Conservation (phyloP, 2,888 invertebrate species). For the Cosmopolites sordidus region DNA sequence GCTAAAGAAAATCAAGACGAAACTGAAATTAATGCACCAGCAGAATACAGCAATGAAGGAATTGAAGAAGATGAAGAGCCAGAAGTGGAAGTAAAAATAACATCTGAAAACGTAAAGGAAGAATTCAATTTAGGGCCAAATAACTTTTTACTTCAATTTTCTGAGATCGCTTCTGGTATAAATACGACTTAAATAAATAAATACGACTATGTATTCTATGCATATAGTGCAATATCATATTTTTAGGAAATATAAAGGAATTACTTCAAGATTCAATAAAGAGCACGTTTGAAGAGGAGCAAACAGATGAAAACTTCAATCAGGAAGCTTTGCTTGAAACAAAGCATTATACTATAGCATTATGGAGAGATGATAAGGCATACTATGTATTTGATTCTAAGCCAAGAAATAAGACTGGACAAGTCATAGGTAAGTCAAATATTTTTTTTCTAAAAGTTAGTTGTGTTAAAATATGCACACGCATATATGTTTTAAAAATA, state of each 20-base stretch:
- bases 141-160: conserved; percentile 34
- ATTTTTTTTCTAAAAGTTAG: too few species aligned
- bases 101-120: conserved; percentile 38
- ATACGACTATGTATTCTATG: background rate
- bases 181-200: too few species aligned
- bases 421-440: conserved; percentile 36
- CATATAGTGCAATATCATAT: background rate
- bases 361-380: conserved; percentile 41
- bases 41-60: conserved; percentile 12
- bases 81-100: conserved; percentile 32
- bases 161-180: conserved; percentile 30
- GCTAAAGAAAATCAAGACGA: conserved; percentile 7
- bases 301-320: conserved; percentile 25
- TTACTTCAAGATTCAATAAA: conserved; percentile 29
- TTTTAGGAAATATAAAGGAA: conserved; percentile 30
- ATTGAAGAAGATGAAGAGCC: conserved; percentile 22
- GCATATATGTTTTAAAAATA: too few species aligned
- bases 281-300: conserved; percentile 26
- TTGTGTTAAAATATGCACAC: too few species aligned
- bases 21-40: background rate
- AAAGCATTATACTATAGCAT: conserved; percentile 36
- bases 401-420: conserved; percentile 40
- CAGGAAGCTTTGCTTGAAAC: conserved; percentile 37
- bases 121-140: conserved; percentile 44
- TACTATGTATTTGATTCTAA: conserved; percentile 44